Base-by-base conservation (phyloP, 2,797 vertebrate genomes). In the Brotula barbata region DNA sequence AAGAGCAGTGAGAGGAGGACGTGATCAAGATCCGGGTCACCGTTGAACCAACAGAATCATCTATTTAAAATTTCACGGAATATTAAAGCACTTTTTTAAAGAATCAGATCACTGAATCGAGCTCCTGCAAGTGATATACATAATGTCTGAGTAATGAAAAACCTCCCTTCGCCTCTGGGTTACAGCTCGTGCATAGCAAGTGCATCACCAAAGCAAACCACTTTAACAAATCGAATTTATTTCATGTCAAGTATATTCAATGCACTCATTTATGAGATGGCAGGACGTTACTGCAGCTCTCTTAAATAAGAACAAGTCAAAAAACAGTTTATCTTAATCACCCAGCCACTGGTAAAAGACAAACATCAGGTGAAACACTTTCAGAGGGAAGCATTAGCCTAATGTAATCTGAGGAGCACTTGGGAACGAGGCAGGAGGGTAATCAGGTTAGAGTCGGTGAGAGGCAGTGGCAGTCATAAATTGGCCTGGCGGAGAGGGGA, bases 321-420 rank as follows among this genome's bases (percentile, higher is more conserved):
- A 83, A 82, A 74, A 61, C 73, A 65, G 86, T 80, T 85, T 64
- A 84, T 79, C 77, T 54, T 76, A 77, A 73, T 68, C 58, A 52
- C 75, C 53, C 68, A 53, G 64, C 74, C 62, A 70, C 48, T 58
- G 75, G 60, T 82, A 85, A 84, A 76, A 80, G 74, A 77, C 36
- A 22, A 70, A 67, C 77, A 67, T 58, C 58, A 77, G 74, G 73
- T 76, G 70, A 76, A 79, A 77, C 74, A 74, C 80, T 78, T 85
- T 84, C 76, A 74, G 64, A 73, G 50, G 73, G 63, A 80, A 78
- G 80, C 80, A 85, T 85, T 86, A 75, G 77, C 80, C 78, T 86
- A 89, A 90, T 89, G 85, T 80, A 58, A 89, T 85, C 75, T 77
- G 80, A 85, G 67, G 76, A 63, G 72, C 82, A 82, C 82, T 36